Percentiles rank a stretch among this genome's conserved stretches.
phyloP scores from a whole-genome alignment of 2,888 invertebrate genomes.

The Harpagoxenus sublaevis region DNA sequence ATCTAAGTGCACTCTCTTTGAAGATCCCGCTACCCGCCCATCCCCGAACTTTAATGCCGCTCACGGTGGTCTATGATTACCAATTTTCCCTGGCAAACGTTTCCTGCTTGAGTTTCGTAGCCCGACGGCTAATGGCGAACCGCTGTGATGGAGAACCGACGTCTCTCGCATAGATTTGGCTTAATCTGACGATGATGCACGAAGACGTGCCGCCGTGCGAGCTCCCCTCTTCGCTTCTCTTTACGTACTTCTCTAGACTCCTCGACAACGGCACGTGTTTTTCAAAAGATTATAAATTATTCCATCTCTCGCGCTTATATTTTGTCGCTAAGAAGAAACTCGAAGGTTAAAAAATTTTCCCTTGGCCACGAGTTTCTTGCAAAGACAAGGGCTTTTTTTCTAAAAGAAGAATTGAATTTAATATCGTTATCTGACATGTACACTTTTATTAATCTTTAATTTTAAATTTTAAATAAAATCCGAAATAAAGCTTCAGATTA shows the following conservation, averaged over 20 bases:
- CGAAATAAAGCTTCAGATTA: not conserved
- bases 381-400: not conserved
- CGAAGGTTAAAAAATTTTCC: not conserved
- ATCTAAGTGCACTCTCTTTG: conserved; percentile 86
- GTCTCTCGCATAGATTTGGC: conserved; percentile 59
- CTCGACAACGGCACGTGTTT: not conserved
- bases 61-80: conserved; percentile 86
- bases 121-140: conserved; percentile 76
- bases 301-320: not conserved
- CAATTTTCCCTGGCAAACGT: conserved; percentile 85
- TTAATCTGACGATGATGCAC: conserved; percentile 72
- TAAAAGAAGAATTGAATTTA: not conserved
- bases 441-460: not conserved
- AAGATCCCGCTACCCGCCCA: conserved; percentile 83
- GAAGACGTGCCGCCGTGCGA: conserved; percentile 37
- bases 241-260: not conserved
- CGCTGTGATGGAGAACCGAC: conserved; percentile 69
- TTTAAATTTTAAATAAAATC: not conserved
- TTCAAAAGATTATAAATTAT: not conserved
- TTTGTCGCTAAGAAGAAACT: not conserved
- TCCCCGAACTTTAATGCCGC: conserved; percentile 85
- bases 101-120: conserved; percentile 81
- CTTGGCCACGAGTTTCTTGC: not conserved
- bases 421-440: not conserved
- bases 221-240: not conserved